phyloP scores from a whole-genome alignment of 2,888 invertebrate species.

The Lithophane leautieri region DNA sequence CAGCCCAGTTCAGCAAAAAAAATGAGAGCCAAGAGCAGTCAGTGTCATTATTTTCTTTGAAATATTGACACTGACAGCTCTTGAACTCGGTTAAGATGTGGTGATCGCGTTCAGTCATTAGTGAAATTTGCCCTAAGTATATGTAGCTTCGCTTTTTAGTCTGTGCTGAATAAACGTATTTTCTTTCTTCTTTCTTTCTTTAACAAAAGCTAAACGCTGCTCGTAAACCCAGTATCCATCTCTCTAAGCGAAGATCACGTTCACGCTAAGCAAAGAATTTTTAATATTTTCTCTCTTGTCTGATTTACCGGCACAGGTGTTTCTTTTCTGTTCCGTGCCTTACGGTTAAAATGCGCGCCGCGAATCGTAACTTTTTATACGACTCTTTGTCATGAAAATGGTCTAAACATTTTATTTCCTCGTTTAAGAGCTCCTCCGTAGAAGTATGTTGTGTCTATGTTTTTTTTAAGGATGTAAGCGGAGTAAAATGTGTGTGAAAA shows the following conservation, averaged over 20 bases:
- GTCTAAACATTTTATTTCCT: conserved; percentile 49
- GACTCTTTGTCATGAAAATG: conserved; percentile 51
- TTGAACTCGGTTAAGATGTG: too few relatives aligned
- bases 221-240: conserved; percentile 34
- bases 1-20: too few relatives aligned
- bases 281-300: conserved; percentile 65
- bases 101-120: too few relatives aligned
- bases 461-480: not conserved
- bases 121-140: too few relatives aligned
- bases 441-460: conserved; percentile 41
- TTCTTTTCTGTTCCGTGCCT: conserved; percentile 38
- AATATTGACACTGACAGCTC: too few relatives aligned
- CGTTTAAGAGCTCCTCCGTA: conserved; percentile 24
- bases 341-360: conserved; percentile 39
- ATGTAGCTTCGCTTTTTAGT: too few relatives aligned
- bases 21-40: too few relatives aligned
- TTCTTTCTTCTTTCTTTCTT: too few relatives aligned
- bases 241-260: conserved; percentile 48
- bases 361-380: conserved; percentile 58
- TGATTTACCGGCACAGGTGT: conserved; percentile 62
- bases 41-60: too few relatives aligned
- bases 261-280: conserved; percentile 51
- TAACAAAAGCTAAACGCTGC: conserved; percentile 27
- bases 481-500: conserved; percentile 12
- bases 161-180: too few relatives aligned